These are phyloP conservation scores for Onychomys arenicola DNA, from an alignment of 2,797 vertebrate species.

Conservation along the genomic window DNA sequence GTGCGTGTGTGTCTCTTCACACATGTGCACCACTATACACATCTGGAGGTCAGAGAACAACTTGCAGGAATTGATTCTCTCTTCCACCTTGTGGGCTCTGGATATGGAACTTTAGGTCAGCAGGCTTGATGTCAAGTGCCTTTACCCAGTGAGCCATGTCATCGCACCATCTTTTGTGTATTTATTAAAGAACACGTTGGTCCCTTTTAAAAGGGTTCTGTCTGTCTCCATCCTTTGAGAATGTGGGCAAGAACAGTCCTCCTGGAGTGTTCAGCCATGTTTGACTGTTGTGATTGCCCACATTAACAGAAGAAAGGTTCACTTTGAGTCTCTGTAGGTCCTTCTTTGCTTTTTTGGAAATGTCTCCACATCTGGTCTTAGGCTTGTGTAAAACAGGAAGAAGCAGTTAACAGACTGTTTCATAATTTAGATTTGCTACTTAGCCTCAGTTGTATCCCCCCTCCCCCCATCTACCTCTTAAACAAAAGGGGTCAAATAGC, in stretches of 20 bases:
- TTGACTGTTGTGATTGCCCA: neutral
- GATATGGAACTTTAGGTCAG: neutral
- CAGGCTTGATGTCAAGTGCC: neutral
- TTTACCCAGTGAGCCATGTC: neutral
- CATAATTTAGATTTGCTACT: neutral
- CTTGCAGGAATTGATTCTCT: neutral
- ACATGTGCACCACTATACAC: neutral
- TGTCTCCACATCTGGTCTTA: neutral
- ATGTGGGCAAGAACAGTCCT: neutral
- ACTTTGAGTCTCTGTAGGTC: neutral
- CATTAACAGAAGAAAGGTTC: neutral
- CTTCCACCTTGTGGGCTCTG: neutral
- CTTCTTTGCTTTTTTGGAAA: slow-evolving; percentile 8
- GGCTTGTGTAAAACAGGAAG: neutral
- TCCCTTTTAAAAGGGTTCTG: neutral
- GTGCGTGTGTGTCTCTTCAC: neutral
- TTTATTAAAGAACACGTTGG: neutral
- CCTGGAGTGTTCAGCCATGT: neutral
- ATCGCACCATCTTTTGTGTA: neutral
- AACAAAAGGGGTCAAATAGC: neutral
- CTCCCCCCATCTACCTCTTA: neutral
- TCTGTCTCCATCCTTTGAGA: neutral
- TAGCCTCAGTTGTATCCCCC: neutral
- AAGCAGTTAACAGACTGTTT: neutral
- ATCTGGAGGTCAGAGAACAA: neutral